phyloP scores from a whole-genome alignment of 2,888 invertebrate genomes.

The Parthenolecanium corni region DNA sequence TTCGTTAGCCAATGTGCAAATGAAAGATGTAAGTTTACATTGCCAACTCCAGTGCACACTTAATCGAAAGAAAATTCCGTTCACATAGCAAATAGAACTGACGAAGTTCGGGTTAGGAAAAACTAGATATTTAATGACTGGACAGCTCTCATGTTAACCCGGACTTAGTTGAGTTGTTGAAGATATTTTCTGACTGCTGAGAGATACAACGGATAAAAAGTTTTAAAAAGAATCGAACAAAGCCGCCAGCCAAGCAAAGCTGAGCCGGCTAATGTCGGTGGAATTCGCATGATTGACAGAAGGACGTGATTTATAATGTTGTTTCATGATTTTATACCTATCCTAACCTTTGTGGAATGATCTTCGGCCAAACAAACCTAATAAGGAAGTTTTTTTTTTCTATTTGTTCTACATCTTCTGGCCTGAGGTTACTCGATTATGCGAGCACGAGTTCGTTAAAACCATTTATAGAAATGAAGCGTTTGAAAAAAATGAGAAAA shows the following conservation, averaged over 20 bases:
- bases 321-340: slow-evolving; percentile 23
- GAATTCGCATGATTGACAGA: slow-evolving; percentile 28
- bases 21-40: too few relatives aligned
- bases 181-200: slow-evolving; percentile 22
- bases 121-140: slow-evolving; percentile 8
- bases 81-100: neutral
- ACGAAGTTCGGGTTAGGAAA: slow-evolving; percentile 2
- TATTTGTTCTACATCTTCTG: slow-evolving; percentile 26
- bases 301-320: slow-evolving; percentile 28
- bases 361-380: slow-evolving; percentile 19
- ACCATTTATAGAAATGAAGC: slow-evolving; percentile 14
- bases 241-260: slow-evolving; percentile 24
- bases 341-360: slow-evolving; percentile 27
- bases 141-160: slow-evolving; percentile 2
- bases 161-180: slow-evolving; percentile 26
- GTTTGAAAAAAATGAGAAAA: slow-evolving; percentile 16
- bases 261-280: slow-evolving; percentile 27
- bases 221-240: slow-evolving; percentile 13
- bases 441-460: slow-evolving; percentile 24
- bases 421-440: slow-evolving; percentile 23
- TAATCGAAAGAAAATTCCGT: neutral
- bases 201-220: slow-evolving; percentile 24
- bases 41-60: too few relatives aligned
- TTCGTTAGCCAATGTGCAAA: too few relatives aligned
- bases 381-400: slow-evolving; percentile 23